These are phyloP conservation scores for Bujurquina vittata DNA, from an alignment of 2,113 vertebrate species.

Conservation along the genomic window DNA sequence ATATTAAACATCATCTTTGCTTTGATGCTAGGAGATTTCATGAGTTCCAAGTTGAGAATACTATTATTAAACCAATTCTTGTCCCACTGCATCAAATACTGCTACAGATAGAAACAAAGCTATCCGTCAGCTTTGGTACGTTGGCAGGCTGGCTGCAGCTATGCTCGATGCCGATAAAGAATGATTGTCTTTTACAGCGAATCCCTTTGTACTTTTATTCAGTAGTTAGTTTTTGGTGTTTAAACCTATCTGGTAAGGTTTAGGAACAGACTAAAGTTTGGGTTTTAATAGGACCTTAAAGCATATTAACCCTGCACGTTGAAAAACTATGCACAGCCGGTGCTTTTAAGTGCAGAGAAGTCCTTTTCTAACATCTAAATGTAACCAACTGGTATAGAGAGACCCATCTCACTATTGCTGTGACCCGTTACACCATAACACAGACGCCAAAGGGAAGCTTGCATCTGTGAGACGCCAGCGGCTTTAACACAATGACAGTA, in stretches of 20 bases:
- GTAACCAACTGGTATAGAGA: background rate
- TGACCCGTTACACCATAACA: background rate
- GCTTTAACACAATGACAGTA: background rate
- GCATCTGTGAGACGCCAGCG: background rate
- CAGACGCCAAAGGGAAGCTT: background rate
- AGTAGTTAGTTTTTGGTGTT: background rate
- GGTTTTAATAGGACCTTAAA: background rate
- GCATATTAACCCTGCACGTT: background rate
- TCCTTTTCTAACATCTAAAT: background rate
- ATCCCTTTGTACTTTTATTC: background rate
- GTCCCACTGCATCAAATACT: no score
- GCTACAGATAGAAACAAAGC: no score
- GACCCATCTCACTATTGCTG: background rate
- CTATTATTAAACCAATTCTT: no score
- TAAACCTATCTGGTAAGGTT: background rate
- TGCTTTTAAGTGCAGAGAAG: background rate
- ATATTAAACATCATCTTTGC: no score
- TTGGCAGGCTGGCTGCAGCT: no score
- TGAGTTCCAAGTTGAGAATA: no score
- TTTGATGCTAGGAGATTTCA: no score
- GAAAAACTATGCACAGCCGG: background rate
- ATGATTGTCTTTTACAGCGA: no score
- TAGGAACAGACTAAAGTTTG: background rate
- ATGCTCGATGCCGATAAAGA: no score
- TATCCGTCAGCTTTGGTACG: no score